phyloP scores from a whole-genome alignment of 2,113 vertebrate species.

The Serilophus lunatus region DNA sequence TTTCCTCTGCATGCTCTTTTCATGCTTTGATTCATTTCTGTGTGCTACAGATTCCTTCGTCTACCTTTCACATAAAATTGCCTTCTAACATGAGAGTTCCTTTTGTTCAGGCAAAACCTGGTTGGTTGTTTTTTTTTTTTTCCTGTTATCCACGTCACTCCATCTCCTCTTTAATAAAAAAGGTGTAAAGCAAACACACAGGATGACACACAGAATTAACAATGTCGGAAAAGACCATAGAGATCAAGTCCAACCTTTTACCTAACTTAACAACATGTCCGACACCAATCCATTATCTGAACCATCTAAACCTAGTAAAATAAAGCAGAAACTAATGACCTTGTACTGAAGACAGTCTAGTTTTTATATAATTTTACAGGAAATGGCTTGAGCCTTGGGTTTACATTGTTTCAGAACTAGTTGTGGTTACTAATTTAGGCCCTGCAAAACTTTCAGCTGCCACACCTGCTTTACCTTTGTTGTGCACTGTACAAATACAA shows the following conservation, averaged over 20 bases:
- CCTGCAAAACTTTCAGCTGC: not conserved
- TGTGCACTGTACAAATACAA: not conserved
- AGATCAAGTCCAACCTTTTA: too few relatives aligned
- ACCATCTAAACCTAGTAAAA: too few relatives aligned
- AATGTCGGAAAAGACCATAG: too few relatives aligned
- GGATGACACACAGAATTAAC: too few relatives aligned
- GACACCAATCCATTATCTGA: too few relatives aligned
- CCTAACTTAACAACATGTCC: too few relatives aligned
- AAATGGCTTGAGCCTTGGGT: not conserved
- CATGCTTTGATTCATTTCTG: not conserved
- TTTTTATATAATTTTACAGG: not conserved
- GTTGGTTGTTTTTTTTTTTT: not conserved
- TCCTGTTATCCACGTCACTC: not conserved
- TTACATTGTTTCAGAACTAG: not conserved
- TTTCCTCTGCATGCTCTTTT: not conserved
- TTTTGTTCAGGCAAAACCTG: not conserved
- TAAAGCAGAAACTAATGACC: not conserved
- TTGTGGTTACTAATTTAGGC: not conserved
- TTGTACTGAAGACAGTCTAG: not conserved
- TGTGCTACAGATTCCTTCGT: not conserved
- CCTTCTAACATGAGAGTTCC: not conserved
- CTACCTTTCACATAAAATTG: not conserved
- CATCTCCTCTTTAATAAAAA: not conserved
- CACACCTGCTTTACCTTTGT: not conserved
- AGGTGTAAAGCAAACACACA: not conserved